Evolutionary conservation across 1,140 invertebrate genomes (phyloP).

Genomic region (Microplitis demolitor): DNA sequence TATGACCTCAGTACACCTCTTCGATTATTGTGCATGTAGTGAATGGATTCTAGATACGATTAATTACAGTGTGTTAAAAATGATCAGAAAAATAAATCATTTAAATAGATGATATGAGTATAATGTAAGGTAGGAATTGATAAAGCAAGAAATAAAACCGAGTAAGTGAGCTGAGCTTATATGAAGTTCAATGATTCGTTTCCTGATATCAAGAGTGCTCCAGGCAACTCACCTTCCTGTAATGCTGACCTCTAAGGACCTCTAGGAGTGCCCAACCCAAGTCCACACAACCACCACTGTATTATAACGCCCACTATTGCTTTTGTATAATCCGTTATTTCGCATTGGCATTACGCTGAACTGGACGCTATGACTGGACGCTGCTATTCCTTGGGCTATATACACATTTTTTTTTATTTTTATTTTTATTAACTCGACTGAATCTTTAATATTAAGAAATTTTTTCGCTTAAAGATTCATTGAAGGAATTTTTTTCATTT

Average conservation of each 20-base stretch:
- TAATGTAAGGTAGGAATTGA: no score
- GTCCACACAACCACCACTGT: conserved; percentile 38
- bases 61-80: no score
- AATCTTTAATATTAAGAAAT: no score
- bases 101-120: no score
- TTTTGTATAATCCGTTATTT: conserved; percentile 27
- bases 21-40: no score
- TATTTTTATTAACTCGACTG: not conserved
- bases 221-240: conserved; percentile 53
- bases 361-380: not conserved
- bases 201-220: conserved; percentile 58
- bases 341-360: not conserved
- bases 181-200: conserved; percentile 49
- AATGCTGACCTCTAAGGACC: conserved; percentile 57
- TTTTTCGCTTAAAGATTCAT: no score
- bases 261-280: conserved; percentile 54
- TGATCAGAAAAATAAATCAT: no score
- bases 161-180: not conserved
- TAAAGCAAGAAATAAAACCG: no score
- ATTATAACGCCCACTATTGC: conserved; percentile 38
- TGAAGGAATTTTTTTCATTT: no score
- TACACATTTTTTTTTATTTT: not conserved
- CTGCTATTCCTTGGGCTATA: not conserved
- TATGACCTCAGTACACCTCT: no score
- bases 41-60: no score